Base-by-base conservation (phyloP, 2,797 vertebrate species). In the Diglossa cyanea region DNA sequence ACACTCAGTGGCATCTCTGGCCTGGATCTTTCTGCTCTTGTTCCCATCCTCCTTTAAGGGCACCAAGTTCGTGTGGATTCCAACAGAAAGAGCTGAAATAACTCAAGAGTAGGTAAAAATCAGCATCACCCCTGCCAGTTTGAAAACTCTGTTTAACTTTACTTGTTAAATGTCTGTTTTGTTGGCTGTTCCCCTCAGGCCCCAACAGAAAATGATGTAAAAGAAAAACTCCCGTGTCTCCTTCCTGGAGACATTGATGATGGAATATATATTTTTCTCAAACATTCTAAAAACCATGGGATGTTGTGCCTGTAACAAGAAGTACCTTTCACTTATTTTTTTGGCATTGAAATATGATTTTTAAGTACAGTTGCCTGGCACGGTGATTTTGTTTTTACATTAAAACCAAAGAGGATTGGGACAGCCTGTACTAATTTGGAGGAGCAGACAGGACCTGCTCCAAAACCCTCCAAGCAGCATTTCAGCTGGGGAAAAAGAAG, bases 291-390 rank as follows among this genome's bases (percentile, higher is more conserved):
- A 92, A 87, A 17, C 6, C 75, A 71, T 6, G 79, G 91, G 88
- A 94, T 79, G 88, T 37, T 93, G 78, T 44, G 47, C 50, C 28
- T 82, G 61, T n/a, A 65, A 80, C 77, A 90, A 92, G 60, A 75
- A 63, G 17, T 19, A 76, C 63, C 47, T 58, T 71, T 77, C 90
- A 83, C 65, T 84, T 79, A 14, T 51, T 95, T 95, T 78, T 82
- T 63, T 96, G 90, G 93, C 92, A 95, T 5, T 90, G 83, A 94
- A 92, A 92, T 51, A 47, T 13, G 28, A 33, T 92, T 93, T 95
- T 86, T 39, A 92, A 91, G 68, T 70, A 61, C 17, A 31, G 82
- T 33, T 2, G 4, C 55, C 79, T 91, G 91, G 94, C 87, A 91
- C 0, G 1, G 26, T 68, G 31, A 13, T 88, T 86, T 57, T 90